These are phyloP conservation scores for Melolontha melolontha DNA, from an alignment of 2,888 invertebrate species.

Conservation along the genomic window DNA sequence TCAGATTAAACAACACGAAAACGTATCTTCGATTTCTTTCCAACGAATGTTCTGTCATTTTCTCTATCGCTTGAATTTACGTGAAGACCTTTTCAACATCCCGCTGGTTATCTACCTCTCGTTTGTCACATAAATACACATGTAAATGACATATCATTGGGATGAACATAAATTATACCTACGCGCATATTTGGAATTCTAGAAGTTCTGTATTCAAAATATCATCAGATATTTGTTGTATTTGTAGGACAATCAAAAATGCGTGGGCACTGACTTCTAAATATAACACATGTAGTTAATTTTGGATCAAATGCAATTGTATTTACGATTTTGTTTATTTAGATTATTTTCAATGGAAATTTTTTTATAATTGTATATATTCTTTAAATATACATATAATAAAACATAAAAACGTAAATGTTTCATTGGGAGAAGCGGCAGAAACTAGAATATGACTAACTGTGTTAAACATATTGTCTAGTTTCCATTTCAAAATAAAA, in stretches of 20 bases:
- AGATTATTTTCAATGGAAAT: conserved; percentile 19
- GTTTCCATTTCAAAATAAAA: no score
- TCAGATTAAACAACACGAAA: conserved; percentile 18
- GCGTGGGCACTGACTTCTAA: conserved; percentile 40
- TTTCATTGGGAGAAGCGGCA: no score
- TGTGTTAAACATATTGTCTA: no score
- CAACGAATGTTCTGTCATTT: not conserved
- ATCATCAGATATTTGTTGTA: conserved; percentile 17
- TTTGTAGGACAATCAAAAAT: conserved; percentile 42
- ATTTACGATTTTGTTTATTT: conserved; percentile 42
- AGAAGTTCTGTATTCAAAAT: conserved; percentile 15
- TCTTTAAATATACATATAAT: no score
- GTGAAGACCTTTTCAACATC: conserved; percentile 33
- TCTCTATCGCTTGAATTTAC: conserved; percentile 8
- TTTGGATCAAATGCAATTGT: conserved; percentile 40
- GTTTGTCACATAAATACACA: conserved; percentile 45
- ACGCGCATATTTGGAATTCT: conserved; percentile 51
- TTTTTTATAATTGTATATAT: no score
- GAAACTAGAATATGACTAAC: no score
- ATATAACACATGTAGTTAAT: conserved; percentile 37
- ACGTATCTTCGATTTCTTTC: conserved; percentile 13
- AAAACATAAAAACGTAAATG: no score
- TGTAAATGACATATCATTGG: conserved; percentile 46
- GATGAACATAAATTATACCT: conserved; percentile 49
- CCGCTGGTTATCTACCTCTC: conserved; percentile 49